A percentile compares a stretch with the other conserved stretches of the same genome.
Conservation (phyloP, 1,140 invertebrate species). For the Theocolax elegans region DNA sequence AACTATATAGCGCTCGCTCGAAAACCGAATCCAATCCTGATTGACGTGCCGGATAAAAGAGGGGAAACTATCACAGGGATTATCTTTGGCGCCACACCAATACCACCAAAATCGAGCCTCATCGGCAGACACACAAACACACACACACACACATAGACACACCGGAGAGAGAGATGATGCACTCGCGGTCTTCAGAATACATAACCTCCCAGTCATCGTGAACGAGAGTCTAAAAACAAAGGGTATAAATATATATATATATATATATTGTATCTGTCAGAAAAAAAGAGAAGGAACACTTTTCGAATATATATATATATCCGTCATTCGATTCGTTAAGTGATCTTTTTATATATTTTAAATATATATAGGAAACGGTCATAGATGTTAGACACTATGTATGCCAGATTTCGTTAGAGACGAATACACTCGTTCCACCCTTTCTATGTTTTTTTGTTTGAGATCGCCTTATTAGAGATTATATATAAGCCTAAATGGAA, state of each 20-base stretch:
- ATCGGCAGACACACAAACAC: slow-evolving; percentile 38
- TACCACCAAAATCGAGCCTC: no score
- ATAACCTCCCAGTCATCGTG: slow-evolving; percentile 6
- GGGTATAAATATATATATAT: no score
- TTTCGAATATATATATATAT: not conserved
- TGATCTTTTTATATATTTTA: slow-evolving; percentile 6
- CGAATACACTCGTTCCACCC: no score
- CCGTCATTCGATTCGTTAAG: slow-evolving; percentile 20
- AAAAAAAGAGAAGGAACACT: slow-evolving; percentile 20
- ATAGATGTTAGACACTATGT: no score
- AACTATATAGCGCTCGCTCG: slow-evolving; percentile 58
- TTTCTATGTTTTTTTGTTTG: no score
- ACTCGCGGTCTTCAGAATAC: slow-evolving; percentile 15
- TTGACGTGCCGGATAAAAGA: slow-evolving; percentile 59
- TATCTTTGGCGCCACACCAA: slow-evolving; percentile 65
- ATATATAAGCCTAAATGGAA: not conserved
- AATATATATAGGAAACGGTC: no score
- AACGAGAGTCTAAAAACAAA: slow-evolving; percentile 49
- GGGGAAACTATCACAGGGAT: slow-evolving; percentile 61
- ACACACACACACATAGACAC: not conserved
- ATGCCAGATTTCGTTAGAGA: no score
- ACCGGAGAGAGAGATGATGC: no score
- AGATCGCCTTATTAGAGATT: not conserved
- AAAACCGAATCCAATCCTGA: slow-evolving; percentile 64
- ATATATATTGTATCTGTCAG: slow-evolving; percentile 50